Percentiles rank a stretch among this genome's conserved stretches.
These are phyloP conservation scores for Parasteatoda lunata DNA, from an alignment of 2,888 invertebrate genomes.

Conservation along the genomic window DNA sequence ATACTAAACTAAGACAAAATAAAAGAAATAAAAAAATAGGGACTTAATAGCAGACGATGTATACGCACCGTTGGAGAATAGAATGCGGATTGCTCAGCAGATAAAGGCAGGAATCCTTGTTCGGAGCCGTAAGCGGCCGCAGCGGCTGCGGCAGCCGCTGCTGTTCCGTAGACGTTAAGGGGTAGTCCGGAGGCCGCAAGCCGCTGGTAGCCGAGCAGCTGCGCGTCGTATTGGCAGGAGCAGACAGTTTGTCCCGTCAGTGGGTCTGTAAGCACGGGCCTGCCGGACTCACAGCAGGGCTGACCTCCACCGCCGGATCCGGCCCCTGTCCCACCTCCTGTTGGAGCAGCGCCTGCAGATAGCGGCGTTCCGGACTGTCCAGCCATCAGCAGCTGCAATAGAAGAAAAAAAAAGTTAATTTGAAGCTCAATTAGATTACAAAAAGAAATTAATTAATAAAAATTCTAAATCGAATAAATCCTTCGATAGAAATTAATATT, in stretches of 20 bases:
- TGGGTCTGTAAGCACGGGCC: conserved; percentile 89
- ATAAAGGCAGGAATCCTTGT: conserved; percentile 74
- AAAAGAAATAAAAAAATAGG: neutral
- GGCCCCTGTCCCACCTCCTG: conserved; percentile 38
- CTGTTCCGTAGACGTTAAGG: conserved; percentile 69
- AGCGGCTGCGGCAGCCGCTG: conserved; percentile 74
- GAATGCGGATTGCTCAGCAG: conserved; percentile 75
- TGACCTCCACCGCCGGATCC: conserved; percentile 40
- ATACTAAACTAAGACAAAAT: no score
- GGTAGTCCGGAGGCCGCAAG: conserved; percentile 70
- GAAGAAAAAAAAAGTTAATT: neutral
- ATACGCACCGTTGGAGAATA: conserved; percentile 75
- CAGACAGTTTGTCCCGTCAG: conserved; percentile 94
- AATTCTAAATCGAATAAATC: no score
- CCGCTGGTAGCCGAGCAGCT: conserved; percentile 78
- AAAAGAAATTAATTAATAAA: neutral
- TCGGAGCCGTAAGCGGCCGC: conserved; percentile 88
- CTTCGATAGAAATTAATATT: no score
- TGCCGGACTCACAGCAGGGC: conserved; percentile 90
- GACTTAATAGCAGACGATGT: neutral
- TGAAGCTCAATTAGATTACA: neutral
- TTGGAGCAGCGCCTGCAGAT: conserved; percentile 49
- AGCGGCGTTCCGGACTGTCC: conserved; percentile 66
- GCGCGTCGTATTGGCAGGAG: conserved; percentile 94
- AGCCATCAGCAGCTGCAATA: conserved; percentile 63